Base-by-base conservation (phyloP, 2,113 vertebrate genomes). In the Clupea harengus region DNA sequence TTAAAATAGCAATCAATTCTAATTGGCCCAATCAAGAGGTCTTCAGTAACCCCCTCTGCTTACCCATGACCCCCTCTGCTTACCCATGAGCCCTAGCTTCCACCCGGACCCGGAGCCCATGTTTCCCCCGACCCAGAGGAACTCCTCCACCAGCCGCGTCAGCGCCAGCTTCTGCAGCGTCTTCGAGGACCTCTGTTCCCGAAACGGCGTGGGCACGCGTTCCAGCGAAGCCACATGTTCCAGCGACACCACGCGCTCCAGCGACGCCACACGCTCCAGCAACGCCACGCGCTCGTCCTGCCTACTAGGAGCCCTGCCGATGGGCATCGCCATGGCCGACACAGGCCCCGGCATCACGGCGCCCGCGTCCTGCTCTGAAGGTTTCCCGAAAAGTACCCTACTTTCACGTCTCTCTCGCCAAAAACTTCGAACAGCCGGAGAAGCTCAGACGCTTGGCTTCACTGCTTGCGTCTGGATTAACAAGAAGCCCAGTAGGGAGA, bases 51-150 rank as follows among this genome's bases (percentile, higher is more conserved):
- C 10, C 25, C 25, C 28, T 39, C 39, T 39, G 39, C 39, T 39
- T 39, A 39, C 64, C n/a, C 15, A 67, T 25, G 60, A 8, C 10
- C 10, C 25, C 64, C 28, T 28, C 2, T 28, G 64, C 97, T 97
- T 96, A 98, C 98, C 97, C 90, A 96, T 91, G 25, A 93, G 95
- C 45, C 96, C 95, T 0, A 97, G 92, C 88, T 93, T 96, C 96
- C 97, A 97, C 25, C 87, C 91, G 0, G 95, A 95, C 8, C 94
- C 94, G 1, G 95, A 89, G 0, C 94, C 92, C 22, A 97, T 93
- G 15, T 94, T 96, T 84, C 92, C 95, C 9, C 95, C 94, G n/a
- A 96, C 95, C 96, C 96, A 96, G 92, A 98, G 96, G 86, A 96
- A 94, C 3, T 95, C 96, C 81, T 97, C 96, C 0, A 95, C 93